Conservation (phyloP, 2,113 vertebrate species). For the Pygoscelis antarcticus region DNA sequence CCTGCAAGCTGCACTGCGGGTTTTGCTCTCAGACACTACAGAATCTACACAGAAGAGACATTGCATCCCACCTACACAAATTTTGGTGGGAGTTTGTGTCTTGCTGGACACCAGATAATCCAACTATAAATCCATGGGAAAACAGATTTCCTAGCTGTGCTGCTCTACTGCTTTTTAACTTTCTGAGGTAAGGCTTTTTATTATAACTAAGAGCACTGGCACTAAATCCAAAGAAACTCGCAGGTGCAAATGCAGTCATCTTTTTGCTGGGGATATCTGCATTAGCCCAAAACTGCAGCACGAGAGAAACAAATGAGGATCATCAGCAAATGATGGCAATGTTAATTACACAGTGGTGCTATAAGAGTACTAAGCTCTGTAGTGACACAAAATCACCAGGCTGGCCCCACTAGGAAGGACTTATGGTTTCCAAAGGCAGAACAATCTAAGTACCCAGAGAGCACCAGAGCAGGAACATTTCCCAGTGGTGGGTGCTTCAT, state of each 20-base stretch:
- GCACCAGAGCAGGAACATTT: background rate
- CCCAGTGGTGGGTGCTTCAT: background rate
- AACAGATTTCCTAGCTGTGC: background rate
- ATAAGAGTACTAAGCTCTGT: background rate
- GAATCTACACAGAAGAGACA: background rate
- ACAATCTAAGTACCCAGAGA: background rate
- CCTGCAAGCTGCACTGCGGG: background rate
- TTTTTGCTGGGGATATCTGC: background rate
- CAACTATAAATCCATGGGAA: background rate
- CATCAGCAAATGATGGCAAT: background rate
- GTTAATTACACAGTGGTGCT: background rate
- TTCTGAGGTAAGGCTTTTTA: background rate
- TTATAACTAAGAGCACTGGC: background rate
- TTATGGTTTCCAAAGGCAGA: background rate
- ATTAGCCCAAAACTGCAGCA: background rate
- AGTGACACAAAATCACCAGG: background rate
- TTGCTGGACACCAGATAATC: background rate
- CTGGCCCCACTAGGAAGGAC: background rate
- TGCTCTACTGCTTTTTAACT: background rate
- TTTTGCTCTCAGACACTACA: background rate
- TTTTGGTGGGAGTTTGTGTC: background rate
- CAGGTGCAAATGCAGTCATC: background rate
- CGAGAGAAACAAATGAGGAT: background rate
- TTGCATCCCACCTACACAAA: background rate
- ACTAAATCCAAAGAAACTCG: background rate